These are phyloP conservation scores for Oikopleura vanhoeffeni DNA, from an alignment of 23 tunicate genomes.

Conservation along the genomic window DNA sequence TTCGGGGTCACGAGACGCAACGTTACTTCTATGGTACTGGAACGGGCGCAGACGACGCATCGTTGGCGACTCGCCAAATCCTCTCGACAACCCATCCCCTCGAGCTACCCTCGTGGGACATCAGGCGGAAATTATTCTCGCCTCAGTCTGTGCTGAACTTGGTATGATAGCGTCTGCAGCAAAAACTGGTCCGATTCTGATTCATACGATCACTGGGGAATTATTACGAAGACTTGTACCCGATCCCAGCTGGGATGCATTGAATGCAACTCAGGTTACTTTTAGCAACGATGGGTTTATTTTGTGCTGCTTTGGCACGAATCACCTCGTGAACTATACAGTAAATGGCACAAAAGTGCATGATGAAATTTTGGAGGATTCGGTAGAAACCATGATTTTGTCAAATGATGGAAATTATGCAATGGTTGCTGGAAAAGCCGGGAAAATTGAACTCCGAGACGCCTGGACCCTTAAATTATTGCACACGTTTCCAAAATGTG, in stretches of 20 bases:
- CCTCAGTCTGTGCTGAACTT: conserved; percentile 72
- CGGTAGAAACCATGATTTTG: background rate
- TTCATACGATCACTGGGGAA: conserved; percentile 95
- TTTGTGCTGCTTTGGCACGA: background rate
- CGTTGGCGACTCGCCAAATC: conserved; percentile 44
- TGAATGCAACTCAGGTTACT: background rate
- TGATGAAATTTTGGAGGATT: background rate
- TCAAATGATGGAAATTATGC: background rate
- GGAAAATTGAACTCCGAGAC: background rate
- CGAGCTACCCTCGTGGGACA: conserved; percentile 84
- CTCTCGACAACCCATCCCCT: conserved; percentile 68
- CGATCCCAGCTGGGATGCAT: background rate
- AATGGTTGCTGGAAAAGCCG: background rate
- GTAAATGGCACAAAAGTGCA: background rate
- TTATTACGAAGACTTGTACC: conserved; percentile 58
- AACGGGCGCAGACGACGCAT: conserved; percentile 57
- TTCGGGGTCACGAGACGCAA: conserved; percentile 81
- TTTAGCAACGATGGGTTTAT: background rate
- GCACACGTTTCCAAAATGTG: background rate
- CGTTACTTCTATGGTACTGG: conserved; percentile 96
- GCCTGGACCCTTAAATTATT: background rate
- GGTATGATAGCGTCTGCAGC: conserved; percentile 83
- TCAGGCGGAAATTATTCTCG: conserved; percentile 56
- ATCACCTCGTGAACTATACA: background rate
- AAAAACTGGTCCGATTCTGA: conserved; percentile 56